These are phyloP conservation scores for Germaria angustata DNA, from an alignment of 2,888 invertebrate species.

Conservation along the genomic window DNA sequence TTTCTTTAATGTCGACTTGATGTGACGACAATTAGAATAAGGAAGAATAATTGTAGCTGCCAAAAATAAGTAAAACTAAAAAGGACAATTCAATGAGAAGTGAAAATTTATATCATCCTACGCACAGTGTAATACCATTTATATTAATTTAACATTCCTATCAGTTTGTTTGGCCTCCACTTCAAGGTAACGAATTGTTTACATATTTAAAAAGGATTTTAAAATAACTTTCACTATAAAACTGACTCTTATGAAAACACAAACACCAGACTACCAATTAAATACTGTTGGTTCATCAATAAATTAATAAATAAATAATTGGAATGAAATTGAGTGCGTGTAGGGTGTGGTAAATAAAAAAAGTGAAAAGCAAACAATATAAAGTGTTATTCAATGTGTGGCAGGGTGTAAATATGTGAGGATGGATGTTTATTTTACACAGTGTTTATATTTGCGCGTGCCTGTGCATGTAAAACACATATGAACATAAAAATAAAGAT, in stretches of 20 bases:
- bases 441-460: slow-evolving; percentile 3
- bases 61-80: too few relatives aligned
- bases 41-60: too few relatives aligned
- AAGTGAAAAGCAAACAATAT: slow-evolving; percentile 2
- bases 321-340: background rate
- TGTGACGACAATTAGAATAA: too few relatives aligned
- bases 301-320: slow-evolving; percentile 10
- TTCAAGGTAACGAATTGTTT: too few relatives aligned
- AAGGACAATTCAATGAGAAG: too few relatives aligned
- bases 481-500: slow-evolving; percentile 14
- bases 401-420: background rate
- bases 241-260: slow-evolving; percentile 36
- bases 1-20: too few relatives aligned
- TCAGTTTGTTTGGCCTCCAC: too few relatives aligned
- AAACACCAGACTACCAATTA: slow-evolving; percentile 43
- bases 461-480: slow-evolving; percentile 25
- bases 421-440: background rate
- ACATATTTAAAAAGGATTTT: too few relatives aligned
- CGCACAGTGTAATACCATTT: too few relatives aligned
- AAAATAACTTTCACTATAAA: slow-evolving; percentile 9
- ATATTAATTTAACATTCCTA: too few relatives aligned
- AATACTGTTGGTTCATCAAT: slow-evolving; percentile 33
- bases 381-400: background rate
- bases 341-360: background rate
- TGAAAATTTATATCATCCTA: too few relatives aligned